phyloP scores from a whole-genome alignment of 2,797 vertebrate genomes.

The Aulostomus chinensis region DNA sequence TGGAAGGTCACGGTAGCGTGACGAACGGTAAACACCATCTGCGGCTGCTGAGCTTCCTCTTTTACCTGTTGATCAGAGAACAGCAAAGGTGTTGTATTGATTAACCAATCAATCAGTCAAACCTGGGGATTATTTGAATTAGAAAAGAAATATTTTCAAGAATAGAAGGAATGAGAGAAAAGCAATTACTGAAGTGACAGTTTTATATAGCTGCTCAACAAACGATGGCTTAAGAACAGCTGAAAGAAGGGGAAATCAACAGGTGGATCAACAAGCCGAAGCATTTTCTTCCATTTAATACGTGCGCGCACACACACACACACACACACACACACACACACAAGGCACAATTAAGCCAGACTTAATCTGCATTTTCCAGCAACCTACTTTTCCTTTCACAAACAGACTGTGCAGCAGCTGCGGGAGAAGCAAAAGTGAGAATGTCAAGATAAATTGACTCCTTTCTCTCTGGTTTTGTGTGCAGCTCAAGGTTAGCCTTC shows the following conservation, averaged over 20 bases:
- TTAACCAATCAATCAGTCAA: constrained; percentile 17
- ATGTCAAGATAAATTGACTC: constrained; percentile 37
- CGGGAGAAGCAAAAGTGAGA: constrained; percentile 18
- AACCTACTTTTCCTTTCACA: constrained; percentile 34
- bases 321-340: background rate
- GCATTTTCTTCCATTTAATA: too few relatives aligned
- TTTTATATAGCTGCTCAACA: constrained; percentile 19
- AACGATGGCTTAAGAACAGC: constrained; percentile 45
- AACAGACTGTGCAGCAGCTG: constrained; percentile 4
- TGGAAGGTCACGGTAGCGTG: constrained; percentile 92
- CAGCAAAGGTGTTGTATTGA: constrained; percentile 15
- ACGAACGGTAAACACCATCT: constrained; percentile 89
- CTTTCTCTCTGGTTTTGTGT: constrained; percentile 16
- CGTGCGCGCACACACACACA: too few relatives aligned
- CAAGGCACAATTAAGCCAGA: constrained; percentile 9
- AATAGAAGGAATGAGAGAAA: constrained; percentile 10
- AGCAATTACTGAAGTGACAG: constrained; percentile 20
- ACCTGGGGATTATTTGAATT: constrained; percentile 1
- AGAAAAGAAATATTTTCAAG: too few relatives aligned
- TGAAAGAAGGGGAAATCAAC: constrained; percentile 34
- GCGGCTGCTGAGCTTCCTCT: constrained; percentile 83
- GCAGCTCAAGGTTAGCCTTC: constrained; percentile 23
- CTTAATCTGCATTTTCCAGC: constrained; percentile 44
- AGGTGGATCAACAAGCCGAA: constrained; percentile 40
- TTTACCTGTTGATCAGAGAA: constrained; percentile 80